A percentile compares a stretch with the other conserved stretches of the same genome.
Conservation (phyloP, 1,140 invertebrate genomes). For the Gryon sp. region DNA sequence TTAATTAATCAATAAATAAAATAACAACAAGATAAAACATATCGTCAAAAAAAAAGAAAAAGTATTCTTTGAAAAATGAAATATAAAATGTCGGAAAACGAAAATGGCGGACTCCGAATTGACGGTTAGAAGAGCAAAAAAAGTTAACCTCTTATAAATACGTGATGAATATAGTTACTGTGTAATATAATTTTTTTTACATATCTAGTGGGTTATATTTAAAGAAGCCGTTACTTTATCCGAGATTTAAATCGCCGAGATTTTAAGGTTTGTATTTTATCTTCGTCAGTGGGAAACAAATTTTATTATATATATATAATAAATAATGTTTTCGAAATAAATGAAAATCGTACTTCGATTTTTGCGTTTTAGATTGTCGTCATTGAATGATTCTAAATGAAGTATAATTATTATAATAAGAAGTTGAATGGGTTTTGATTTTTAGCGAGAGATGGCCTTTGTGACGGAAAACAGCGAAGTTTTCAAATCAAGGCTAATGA, state of each 20-base stretch:
- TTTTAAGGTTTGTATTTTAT: slow-evolving; percentile 52
- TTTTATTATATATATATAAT: slow-evolving; percentile 36
- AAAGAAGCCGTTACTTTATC: slow-evolving; percentile 53
- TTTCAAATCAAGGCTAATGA: slow-evolving; percentile 69
- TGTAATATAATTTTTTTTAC: slow-evolving; percentile 61
- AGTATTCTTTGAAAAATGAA: too few species aligned
- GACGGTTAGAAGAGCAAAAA: too few species aligned
- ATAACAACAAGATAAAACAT: too few species aligned
- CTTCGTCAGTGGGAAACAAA: slow-evolving; percentile 48
- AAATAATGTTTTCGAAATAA: too few species aligned
- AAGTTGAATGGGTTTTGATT: slow-evolving; percentile 53
- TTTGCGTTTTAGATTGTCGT: slow-evolving; percentile 58
- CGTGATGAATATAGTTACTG: slow-evolving; percentile 43
- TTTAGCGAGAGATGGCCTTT: slow-evolving; percentile 47
- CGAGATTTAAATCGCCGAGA: slow-evolving; percentile 29
- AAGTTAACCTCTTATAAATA: slow-evolving; percentile 12
- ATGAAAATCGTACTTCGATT: background rate
- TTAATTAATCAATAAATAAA: too few species aligned
- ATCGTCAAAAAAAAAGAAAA: too few species aligned
- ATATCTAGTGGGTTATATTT: slow-evolving; percentile 52
- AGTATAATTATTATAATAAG: slow-evolving; percentile 68
- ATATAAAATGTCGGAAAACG: too few species aligned
- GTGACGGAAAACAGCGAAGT: slow-evolving; percentile 40
- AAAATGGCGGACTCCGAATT: too few species aligned
- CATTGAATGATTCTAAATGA: slow-evolving; percentile 64